Base-by-base conservation (phyloP, 2,888 invertebrate genomes). In the Aphrophora alni region DNA sequence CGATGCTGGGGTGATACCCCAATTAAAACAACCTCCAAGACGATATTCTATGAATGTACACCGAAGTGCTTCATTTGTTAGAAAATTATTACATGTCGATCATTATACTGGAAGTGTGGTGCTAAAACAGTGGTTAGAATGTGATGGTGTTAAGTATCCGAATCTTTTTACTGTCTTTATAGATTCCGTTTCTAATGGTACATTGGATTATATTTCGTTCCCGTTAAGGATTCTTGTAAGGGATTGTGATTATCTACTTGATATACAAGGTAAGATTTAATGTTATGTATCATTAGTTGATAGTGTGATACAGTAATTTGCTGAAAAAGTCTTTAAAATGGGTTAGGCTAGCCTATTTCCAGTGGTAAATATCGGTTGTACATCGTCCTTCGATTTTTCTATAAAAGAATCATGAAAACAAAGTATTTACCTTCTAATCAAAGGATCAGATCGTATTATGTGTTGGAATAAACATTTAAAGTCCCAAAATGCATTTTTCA, bases 111-210 rank as follows among this genome's bases (percentile, higher is more conserved):
- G 96, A 21, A 91, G 93, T 84, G 93, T 96, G 80, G 92, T 92
- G n/a, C 89, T 96, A 51, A 91, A 92, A 84, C 93, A 93, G 86
- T 90, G 91, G 78, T 89, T 96, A 17, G 91, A 93, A 86, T 96
- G 96, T 88, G 93, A 95, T 86, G 95, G 95, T 82, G 90, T 95
- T 38, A 93, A 93, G 84, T 96, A 96, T 87, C 96, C 96, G 0
- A 94, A 94, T 86, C 90, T 96, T 80, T 96, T 97, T 88, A 96
- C 95, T 4, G 92, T 96, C 87, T 95, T 95, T 88, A 93, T 97
- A 82, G 96, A 97, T 87, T 96, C 96, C 44, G 94, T 94, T 76
- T 95, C 95, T 83, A 95, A 93, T 74, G 84, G 84, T 25, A 86
- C 86, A 4, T 83, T 88, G 25, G 88, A 88, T 82, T 88, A 87